Evolutionary conservation across 2,888 invertebrate genomes (phyloP), one percentile per base, ranked within the genome.

Genomic region (Villa cingulata): DNA sequence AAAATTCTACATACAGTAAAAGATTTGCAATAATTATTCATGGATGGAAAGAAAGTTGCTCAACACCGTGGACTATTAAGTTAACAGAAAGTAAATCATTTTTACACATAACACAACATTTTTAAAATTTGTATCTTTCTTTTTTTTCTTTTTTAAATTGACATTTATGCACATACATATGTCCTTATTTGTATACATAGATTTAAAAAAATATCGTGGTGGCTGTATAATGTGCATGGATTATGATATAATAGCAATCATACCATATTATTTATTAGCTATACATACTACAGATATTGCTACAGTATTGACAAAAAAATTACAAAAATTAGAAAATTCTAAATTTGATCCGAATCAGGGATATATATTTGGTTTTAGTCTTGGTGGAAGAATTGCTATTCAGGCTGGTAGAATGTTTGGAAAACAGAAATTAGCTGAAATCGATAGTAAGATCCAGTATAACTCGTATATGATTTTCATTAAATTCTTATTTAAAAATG

Each of bases 181-280:
- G 7, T 23, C 5, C 23, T 23, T 23, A 6, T 23, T 6, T 23
- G 23, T 2, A 41, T 37, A 39, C 17, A 14, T 39, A 58, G 58
- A 56, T 41, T 49, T 58, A 1, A 51, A 49, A 38, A 48, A 20
- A 12, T 53, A 51, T 42, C 55, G 58, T 9, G 56, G 55, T 15
- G 57, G 55, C 15, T 59, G 59, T 42, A 53, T 59, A 4, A 55
- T 58, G 16, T 57, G 58, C 23, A 59, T 59, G 59, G 55, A 59
- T 43, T 59, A 58, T 40, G 50, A 51, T n/a, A 14, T 41, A 3
- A 49, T 54, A 12, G 55, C 57, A n/a, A 40, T 46, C 15, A 48
- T 48, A 27, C 54, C 52, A 3, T 54, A 57, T 44, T 58, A 59
- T 40, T 45, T 55, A 38, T 45, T 59, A 9, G 52, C 53, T 1